Evolutionary conservation across 2,113 vertebrate genomes (phyloP), one percentile per base, ranked within the genome.

Genomic region (Engystomops pustulosus): DNA sequence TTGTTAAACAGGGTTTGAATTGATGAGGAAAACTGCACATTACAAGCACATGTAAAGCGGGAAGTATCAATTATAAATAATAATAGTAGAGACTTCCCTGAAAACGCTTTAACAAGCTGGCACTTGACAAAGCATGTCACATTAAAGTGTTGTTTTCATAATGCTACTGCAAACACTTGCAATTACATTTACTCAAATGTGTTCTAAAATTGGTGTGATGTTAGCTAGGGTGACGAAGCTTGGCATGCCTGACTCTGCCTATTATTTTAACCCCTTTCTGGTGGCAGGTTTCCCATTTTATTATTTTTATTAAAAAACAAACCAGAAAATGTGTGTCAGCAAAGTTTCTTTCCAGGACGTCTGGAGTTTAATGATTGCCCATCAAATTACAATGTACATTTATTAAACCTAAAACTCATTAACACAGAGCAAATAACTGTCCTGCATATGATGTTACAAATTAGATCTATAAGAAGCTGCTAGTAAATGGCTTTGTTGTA

Each of bases 61-160:
- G 69, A 81, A 81, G 65, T 81, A 55, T 81, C 47, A 70, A 81
- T 70, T 81, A 81, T 81, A 70, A 70, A 81, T 49, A 69, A 71
- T 82, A 72, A 82, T 72, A 71, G 68, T 36, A 71, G 20, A 49
- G 45, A 45, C 36, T 72, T 82, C 30, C 15, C 49, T 72, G 47
- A 82, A 72, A 71, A 82, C 34, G 68, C 23, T 82, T 60, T 70
- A 81, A 71, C 80, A 81, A 71, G 67, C 80, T 71, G 49, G 34
- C 68, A 82, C 68, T 82, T 72, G 68, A 72, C 49, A 79, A 65
- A 79, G 34, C 77, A 58, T 82, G 80, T 74, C 80, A 82, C 68
- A 72, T 82, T 82, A 70, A 82, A 82, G 80, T 72, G 68, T 58
- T 82, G 69, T 82, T 82, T 82, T 82, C 80, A 70, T 72, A 72